These are phyloP conservation scores for zebrafish (Danio rerio) DNA, from an alignment of 2,113 vertebrate species.

Conservation along the genomic window GRCz12tu NC_133181.1:29264001-29264500, in stretches of 20 bases:
- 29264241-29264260: slow-evolving; percentile 46
- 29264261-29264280: slow-evolving; percentile 40
- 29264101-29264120: slow-evolving; percentile 20
- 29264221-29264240: slow-evolving; percentile 1
- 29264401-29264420: slow-evolving; percentile 42
- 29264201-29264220: not conserved
- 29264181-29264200: not conserved
- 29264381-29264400: slow-evolving; percentile 65
- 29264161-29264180: not conserved
- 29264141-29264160: not conserved
- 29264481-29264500: slow-evolving; percentile 37
- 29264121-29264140: not conserved
- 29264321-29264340: slow-evolving; percentile 66
- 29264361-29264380: slow-evolving; percentile 63
- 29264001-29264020: slow-evolving; percentile 44
- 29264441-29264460: slow-evolving; percentile 41
- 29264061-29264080: slow-evolving; percentile 51
- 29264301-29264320: slow-evolving; percentile 56
- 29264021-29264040: slow-evolving; percentile 44
- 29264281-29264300: slow-evolving; percentile 63
- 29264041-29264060: slow-evolving; percentile 53
- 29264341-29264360: slow-evolving; percentile 66
- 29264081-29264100: slow-evolving; percentile 38
- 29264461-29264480: slow-evolving; percentile 39
- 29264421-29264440: slow-evolving; percentile 42